Conservation (phyloP, 2,888 invertebrate species). For the Anagyrus pseudococci region DNA sequence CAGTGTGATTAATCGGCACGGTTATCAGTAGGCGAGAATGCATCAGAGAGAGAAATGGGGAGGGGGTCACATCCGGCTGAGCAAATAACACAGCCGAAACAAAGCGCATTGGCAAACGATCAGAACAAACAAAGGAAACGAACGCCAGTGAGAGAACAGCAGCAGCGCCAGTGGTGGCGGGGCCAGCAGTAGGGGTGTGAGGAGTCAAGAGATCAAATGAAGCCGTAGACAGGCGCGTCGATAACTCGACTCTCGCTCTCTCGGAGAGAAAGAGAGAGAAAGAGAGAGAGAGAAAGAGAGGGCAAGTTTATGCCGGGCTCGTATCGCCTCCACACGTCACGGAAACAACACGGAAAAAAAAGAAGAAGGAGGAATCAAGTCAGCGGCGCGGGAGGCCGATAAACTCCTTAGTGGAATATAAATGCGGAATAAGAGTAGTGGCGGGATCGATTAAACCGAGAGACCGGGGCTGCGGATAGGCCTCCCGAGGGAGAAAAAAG, state of each 20-base stretch:
- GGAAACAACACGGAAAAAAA: neutral
- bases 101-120: too few relatives aligned
- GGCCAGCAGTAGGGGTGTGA: neutral
- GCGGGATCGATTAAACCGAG: slow-evolving; percentile 33
- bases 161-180: neutral
- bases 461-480: neutral
- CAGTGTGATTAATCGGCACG: too few relatives aligned
- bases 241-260: too few relatives aligned
- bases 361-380: too few relatives aligned
- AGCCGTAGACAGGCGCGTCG: too few relatives aligned
- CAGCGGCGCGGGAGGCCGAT: neutral
- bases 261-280: neutral
- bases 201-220: neutral
- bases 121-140: too few relatives aligned
- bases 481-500: neutral
- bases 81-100: too few relatives aligned
- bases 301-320: neutral
- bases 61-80: too few relatives aligned
- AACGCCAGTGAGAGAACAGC: too few relatives aligned
- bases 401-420: slow-evolving; percentile 31
- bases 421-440: slow-evolving; percentile 12
- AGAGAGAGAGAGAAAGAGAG: neutral
- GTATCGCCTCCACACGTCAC: neutral
- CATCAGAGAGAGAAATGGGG: too few relatives aligned
- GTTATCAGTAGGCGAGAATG: too few relatives aligned